A percentile compares a stretch with the other conserved stretches of the same genome.
phyloP scores from a whole-genome alignment of 2,888 invertebrate species.

The Synergus itoensis region DNA sequence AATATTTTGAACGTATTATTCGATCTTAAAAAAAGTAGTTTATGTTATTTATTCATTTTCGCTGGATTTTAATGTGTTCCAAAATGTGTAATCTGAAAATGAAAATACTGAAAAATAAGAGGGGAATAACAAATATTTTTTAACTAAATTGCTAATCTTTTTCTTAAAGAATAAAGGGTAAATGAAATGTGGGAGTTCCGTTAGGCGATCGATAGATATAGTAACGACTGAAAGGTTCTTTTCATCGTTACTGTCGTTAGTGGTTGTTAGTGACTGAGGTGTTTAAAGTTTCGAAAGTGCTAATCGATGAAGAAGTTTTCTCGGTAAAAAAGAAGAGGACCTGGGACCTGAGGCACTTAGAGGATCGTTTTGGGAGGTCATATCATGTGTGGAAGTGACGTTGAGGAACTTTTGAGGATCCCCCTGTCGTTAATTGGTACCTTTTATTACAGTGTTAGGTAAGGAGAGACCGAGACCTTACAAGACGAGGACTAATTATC shows the following conservation, averaged over 20 bases:
- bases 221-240: constrained; percentile 23
- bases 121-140: no score
- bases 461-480: constrained; percentile 23
- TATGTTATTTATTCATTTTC: no score
- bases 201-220: constrained; percentile 26
- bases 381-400: constrained; percentile 14
- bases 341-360: constrained; percentile 16
- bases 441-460: constrained; percentile 32
- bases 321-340: neutral
- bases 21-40: no score
- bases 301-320: constrained; percentile 14
- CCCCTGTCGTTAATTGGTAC: constrained; percentile 12
- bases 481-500: constrained; percentile 21
- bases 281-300: constrained; percentile 3
- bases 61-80: no score
- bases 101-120: no score
- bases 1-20: no score
- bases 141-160: neutral
- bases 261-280: neutral
- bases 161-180: neutral
- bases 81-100: no score
- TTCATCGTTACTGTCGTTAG: no score
- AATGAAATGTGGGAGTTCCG: constrained; percentile 10
- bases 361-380: neutral
- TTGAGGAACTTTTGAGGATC: constrained; percentile 9